Base-by-base conservation (phyloP, 2,113 vertebrate genomes). In the Cyanoramphus novaezelandiae region DNA sequence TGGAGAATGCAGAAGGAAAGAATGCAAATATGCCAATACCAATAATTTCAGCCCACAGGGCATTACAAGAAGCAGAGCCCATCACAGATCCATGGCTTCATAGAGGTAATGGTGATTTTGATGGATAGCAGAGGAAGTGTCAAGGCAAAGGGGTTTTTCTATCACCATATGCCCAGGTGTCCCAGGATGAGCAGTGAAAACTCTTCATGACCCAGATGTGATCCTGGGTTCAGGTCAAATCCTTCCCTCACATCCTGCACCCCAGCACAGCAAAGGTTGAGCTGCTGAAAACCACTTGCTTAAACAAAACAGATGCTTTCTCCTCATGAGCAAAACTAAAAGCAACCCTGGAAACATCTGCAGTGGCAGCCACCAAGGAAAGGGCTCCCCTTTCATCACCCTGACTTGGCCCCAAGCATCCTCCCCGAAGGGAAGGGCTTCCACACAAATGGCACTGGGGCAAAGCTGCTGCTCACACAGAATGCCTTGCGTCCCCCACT, bases 261-360 rank as follows among this genome's bases (percentile, higher is more conserved):
- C 35, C 33, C 71, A 44, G n/a, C 37, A 15, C 24, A 31, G 50
- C 33, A 41, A 44, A 82, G 49, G 55, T 9, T 46, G 44, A 12
- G 19, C 23, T 75, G 68, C 60, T 29, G 13, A 43, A 63, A 39
- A 49, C 75, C 53, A 19, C 62, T n/a, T 17, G 12, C 47, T 74
- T 55, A 29, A 55, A 39, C 25, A n/a, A 55, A 83, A 31, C 39
- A 24, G 31, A 47, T 10, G 35, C 41, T 55, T 47, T 21, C 41
- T 53, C 19, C 37, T 21, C 3, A 0, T 0, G 0, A 55, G 31
- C 10, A 44, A 63, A 69, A 62, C 39, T 12, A 15, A 69, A 63
- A 57, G 55, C 50, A 65, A 28, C 44, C 43, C 55, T 65, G 44
- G 44, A 41, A 41, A 70, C 25, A 25, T 46, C 53, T 35, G 37